phyloP scores from a whole-genome alignment of 2,797 vertebrate genomes.

The Parambassis ranga region DNA sequence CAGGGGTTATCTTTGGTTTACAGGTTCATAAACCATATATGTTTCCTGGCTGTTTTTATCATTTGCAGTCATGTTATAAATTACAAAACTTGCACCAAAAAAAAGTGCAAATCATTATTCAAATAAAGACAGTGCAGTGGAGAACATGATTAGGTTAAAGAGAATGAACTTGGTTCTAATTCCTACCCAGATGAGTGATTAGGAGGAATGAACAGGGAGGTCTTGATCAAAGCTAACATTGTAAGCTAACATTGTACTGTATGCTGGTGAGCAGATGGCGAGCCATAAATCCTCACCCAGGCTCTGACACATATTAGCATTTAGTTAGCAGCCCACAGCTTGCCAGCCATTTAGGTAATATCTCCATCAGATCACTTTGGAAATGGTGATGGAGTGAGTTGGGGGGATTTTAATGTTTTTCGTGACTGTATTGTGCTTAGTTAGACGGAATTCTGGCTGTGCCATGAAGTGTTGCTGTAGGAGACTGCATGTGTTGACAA shows the following conservation, averaged over 20 bases:
- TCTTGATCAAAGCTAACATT: conserved; percentile 86
- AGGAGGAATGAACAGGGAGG: conserved; percentile 80
- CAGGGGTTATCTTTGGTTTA: background rate
- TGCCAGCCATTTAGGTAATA: conserved; percentile 86
- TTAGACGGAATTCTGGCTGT: conserved; percentile 56
- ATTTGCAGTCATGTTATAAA: conserved; percentile 35
- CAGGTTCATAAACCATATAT: background rate
- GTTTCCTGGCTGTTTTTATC: conserved; percentile 7
- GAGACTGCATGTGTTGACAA: conserved; percentile 65
- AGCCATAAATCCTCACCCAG: conserved; percentile 81
- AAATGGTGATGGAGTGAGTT: conserved; percentile 82
- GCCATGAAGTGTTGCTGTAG: conserved; percentile 60
- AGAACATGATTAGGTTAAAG: conserved; percentile 65
- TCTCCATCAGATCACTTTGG: conserved; percentile 84
- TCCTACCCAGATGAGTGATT: conserved; percentile 79
- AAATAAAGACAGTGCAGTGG: conserved; percentile 53
- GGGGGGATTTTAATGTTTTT: conserved; percentile 60
- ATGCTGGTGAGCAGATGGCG: conserved; percentile 85
- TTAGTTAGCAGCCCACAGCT: conserved; percentile 83
- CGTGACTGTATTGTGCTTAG: conserved; percentile 59
- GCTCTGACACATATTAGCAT: conserved; percentile 86
- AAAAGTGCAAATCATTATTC: conserved; percentile 65
- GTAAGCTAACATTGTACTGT: conserved; percentile 83
- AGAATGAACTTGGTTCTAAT: conserved; percentile 73
- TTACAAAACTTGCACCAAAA: conserved; percentile 44